A percentile compares a stretch with the other conserved stretches of the same genome.
phyloP scores from a whole-genome alignment of 2,888 invertebrate species.

The Charanyca ferruginea region DNA sequence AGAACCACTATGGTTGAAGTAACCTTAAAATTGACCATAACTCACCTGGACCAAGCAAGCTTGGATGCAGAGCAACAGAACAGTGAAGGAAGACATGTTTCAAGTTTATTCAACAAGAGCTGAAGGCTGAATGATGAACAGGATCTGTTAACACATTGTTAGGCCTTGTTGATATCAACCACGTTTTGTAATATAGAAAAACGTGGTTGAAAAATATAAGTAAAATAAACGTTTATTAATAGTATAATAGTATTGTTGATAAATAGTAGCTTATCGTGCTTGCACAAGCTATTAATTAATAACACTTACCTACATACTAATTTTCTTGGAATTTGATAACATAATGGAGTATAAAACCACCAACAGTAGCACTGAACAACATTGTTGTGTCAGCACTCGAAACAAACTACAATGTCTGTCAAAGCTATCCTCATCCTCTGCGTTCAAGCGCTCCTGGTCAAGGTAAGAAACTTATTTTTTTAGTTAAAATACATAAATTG shows the following conservation, averaged over 20 bases:
- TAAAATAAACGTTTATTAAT: background rate
- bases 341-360: slow-evolving; percentile 8
- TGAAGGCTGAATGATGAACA: slow-evolving; percentile 32
- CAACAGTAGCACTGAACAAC: slow-evolving; percentile 10
- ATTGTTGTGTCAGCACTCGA: slow-evolving; percentile 34
- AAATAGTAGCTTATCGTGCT: slow-evolving; percentile 30
- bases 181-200: background rate
- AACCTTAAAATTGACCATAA: background rate
- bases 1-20: too few relatives aligned
- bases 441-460: slow-evolving; percentile 60
- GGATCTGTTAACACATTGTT: background rate
- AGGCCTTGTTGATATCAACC: background rate
- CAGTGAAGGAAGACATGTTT: slow-evolving; percentile 49
- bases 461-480: too few relatives aligned
- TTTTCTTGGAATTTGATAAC: slow-evolving; percentile 14
- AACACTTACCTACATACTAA: slow-evolving; percentile 8
- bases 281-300: slow-evolving; percentile 27
- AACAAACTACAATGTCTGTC: slow-evolving; percentile 65
- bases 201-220: slow-evolving; percentile 15
- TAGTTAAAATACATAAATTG: background rate
- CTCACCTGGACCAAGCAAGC: slow-evolving; percentile 57
- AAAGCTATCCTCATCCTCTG: slow-evolving; percentile 67
- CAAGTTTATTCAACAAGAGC: slow-evolving; percentile 29
- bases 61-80: slow-evolving; percentile 52
- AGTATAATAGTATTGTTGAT: too few relatives aligned